Evolutionary conservation across 2,113 vertebrate genomes (phyloP).

Genomic region (Oxyruncus cristatus): DNA sequence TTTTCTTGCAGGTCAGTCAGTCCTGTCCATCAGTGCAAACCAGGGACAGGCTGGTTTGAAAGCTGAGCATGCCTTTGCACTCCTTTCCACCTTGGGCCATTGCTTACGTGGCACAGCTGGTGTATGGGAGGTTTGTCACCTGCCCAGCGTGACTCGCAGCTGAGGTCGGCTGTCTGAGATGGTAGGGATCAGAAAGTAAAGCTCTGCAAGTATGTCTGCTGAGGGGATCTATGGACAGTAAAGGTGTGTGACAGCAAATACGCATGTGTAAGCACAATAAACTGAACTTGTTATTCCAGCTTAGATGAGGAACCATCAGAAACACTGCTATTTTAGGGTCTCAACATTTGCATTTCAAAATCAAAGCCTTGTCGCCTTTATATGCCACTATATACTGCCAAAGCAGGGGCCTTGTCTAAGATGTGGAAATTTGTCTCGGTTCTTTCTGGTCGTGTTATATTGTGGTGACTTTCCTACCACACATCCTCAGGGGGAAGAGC

Average conservation of each 20-base stretch:
- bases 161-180: not conserved
- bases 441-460: not conserved
- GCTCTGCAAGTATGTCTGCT: not conserved
- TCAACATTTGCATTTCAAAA: not conserved
- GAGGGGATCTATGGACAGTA: not conserved
- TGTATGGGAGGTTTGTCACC: not conserved
- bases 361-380: not conserved
- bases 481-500: not conserved
- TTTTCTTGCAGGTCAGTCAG: not conserved
- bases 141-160: accelerated
- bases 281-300: not conserved
- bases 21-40: not conserved
- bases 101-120: accelerated
- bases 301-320: not conserved
- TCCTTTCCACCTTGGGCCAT: not conserved
- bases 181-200: not conserved
- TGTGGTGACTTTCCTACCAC: not conserved
- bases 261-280: accelerated
- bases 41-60: not conserved
- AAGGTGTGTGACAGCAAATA: not conserved
- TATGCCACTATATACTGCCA: not conserved
- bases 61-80: not conserved
- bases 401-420: not conserved
- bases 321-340: not conserved
- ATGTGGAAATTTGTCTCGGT: not conserved